Evolutionary conservation across 2,888 invertebrate species (phyloP).

Genomic region (Pristionchus fissidentatus): DNA sequence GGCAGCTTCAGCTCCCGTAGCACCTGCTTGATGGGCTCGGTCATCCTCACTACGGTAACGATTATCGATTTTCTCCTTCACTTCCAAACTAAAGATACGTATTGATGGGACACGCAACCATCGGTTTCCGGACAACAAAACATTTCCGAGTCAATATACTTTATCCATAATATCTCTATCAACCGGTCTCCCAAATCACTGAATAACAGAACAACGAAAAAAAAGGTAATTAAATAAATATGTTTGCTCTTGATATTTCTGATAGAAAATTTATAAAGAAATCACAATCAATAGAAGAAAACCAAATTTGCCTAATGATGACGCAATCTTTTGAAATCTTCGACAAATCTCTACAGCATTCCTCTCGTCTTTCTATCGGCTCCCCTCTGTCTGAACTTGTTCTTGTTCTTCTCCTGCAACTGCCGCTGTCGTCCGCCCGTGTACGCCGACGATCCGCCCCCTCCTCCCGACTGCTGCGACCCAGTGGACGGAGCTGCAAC

Average conservation of each 20-base stretch:
- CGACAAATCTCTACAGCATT: neutral
- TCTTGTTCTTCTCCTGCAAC: conserved; percentile 63
- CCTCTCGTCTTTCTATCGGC: conserved; percentile 58
- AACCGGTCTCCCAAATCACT: too few relatives aligned
- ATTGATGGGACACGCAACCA: too few relatives aligned
- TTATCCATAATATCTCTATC: too few relatives aligned
- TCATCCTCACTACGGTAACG: neutral
- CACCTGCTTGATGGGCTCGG: neutral
- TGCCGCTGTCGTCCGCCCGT: conserved; percentile 64
- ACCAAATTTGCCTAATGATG: neutral
- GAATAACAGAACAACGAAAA: too few relatives aligned
- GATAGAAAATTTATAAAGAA: too few relatives aligned
- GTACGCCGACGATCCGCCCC: conserved; percentile 48
- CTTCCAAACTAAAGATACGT: too few relatives aligned
- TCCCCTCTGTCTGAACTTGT: conserved; percentile 61
- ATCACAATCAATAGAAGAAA: too few relatives aligned
- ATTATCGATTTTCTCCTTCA: too few relatives aligned
- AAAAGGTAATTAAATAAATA: too few relatives aligned
- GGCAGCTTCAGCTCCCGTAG: neutral
- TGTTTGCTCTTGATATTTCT: too few relatives aligned
- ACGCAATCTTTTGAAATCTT: neutral
- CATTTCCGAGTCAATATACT: too few relatives aligned
- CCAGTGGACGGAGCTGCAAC: neutral
- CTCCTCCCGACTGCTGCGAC: neutral
- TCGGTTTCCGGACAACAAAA: too few relatives aligned